Percentiles rank a stretch among this genome's conserved stretches.
Conservation (phyloP, 2,797 vertebrate genomes). For the Ispidina picta region DNA sequence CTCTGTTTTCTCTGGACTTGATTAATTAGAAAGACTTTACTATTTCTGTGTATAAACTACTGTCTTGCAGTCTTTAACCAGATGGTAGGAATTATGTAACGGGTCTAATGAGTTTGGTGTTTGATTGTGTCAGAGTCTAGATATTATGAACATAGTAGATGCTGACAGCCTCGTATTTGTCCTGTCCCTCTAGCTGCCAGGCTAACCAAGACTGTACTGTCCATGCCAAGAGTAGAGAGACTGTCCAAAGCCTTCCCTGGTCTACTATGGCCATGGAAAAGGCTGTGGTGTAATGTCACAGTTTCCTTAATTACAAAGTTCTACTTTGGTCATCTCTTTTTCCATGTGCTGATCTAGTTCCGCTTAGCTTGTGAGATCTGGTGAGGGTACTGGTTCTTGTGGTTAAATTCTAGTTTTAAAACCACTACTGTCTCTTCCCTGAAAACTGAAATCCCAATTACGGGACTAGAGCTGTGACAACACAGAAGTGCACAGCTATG, state of each 20-base stretch:
- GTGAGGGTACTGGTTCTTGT: background rate
- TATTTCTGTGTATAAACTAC: background rate
- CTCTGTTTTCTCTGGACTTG: background rate
- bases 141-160: background rate
- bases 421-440: background rate
- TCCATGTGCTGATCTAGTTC: background rate
- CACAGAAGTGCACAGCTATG: background rate
- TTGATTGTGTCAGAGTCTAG: background rate
- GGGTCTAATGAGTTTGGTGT: background rate
- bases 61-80: background rate
- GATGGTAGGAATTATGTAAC: background rate
- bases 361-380: background rate
- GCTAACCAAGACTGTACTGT: background rate
- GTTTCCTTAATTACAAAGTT: background rate
- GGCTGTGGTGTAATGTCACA: background rate
- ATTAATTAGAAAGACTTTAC: background rate
- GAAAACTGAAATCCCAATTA: background rate
- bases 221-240: background rate
- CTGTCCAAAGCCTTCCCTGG: background rate
- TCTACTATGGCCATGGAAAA: background rate
- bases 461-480: conserved; percentile 11
- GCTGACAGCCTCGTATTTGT: background rate
- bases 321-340: background rate
- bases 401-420: background rate
- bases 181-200: background rate